These are phyloP conservation scores for Hypsopygia costalis DNA, from an alignment of 2,888 invertebrate genomes.

Conservation along the genomic window DNA sequence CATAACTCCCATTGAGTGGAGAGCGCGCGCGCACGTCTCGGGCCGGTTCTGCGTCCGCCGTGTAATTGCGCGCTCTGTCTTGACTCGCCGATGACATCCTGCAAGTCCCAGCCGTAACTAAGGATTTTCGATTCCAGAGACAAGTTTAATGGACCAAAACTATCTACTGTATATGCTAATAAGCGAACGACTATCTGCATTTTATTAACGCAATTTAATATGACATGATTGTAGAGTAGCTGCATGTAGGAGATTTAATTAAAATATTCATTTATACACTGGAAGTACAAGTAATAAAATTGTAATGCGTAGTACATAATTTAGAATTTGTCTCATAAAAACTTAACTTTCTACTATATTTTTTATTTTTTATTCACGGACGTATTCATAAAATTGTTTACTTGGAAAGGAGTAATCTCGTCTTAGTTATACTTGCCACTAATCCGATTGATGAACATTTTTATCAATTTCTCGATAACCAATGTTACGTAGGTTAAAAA, in stretches of 20 bases:
- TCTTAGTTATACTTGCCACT: too few species aligned
- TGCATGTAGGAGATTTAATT: not conserved
- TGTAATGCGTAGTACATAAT: slow-evolving; percentile 17
- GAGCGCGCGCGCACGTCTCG: slow-evolving; percentile 15
- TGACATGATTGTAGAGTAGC: not conserved
- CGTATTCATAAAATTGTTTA: too few species aligned
- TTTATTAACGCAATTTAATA: not conserved
- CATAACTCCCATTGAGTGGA: slow-evolving; percentile 17
- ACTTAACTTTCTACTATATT: too few species aligned
- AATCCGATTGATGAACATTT: too few species aligned
- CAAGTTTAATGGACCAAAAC: slow-evolving; percentile 1
- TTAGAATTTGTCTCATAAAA: too few species aligned
- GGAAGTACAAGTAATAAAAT: slow-evolving; percentile 10
- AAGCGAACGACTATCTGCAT: not conserved
- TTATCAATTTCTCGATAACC: too few species aligned
- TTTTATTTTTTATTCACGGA: too few species aligned
- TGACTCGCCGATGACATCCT: slow-evolving; percentile 26
- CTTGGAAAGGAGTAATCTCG: too few species aligned
- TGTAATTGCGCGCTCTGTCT: slow-evolving; percentile 28
- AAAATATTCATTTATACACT: slow-evolving; percentile 1
- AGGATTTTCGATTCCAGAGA: slow-evolving; percentile 17
- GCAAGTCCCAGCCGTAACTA: slow-evolving; percentile 13
- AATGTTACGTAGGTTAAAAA: too few species aligned
- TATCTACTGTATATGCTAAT: slow-evolving; percentile 2
- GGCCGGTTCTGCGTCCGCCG: slow-evolving; percentile 26